Evolutionary conservation across 1,140 invertebrate genomes (phyloP), one percentile per base, ranked within the genome.

Genomic region (Anagrus nilaparvatae): DNA sequence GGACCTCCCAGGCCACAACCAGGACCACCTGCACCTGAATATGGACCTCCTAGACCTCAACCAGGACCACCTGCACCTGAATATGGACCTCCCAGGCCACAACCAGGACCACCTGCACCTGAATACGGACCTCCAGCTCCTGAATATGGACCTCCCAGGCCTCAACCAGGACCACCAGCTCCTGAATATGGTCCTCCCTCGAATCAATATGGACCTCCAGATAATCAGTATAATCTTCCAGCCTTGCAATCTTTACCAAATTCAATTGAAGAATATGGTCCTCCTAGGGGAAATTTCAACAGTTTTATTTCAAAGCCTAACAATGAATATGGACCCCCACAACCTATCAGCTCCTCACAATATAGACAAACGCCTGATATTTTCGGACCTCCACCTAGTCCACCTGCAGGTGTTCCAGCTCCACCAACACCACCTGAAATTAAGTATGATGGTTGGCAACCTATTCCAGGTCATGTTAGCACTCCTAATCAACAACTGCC

Each of bases 381-480:
- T 29, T 73, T 76, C 40, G 72, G 70, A 1, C 70, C 71, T 8
- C 72, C 72, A 3, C 71, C 71, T n/a, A 69, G 67, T 33, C 73
- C 72, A 18, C 73, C 74, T 36, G 74, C 78, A 18, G 78, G 79
- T 20, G 76, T 78, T n/a, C 76, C 76, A 47, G 77, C 79, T 4
- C 79, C 79, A 19, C 79, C 80, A 12, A 82, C 80, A 7, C 79
- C 79, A 8, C 79, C 80, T 4, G 77, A 82, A 53, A 82, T 84
- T 6, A 72, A 80, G 41, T 87, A 86, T 52, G 84, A 87, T 47
- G 84, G 84, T 21, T 87, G 84, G 84, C 83, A 82, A 53, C 84
- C 84, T 12, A 86, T 87, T 30, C 76, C 82, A 21, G 81, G 82
- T 24, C 63, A 72, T 16, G 53, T 72, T 9, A n/a, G 24, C 12